Evolutionary conservation across 2,797 vertebrate species (phyloP).

Genomic region (Diglossa cyanea): DNA sequence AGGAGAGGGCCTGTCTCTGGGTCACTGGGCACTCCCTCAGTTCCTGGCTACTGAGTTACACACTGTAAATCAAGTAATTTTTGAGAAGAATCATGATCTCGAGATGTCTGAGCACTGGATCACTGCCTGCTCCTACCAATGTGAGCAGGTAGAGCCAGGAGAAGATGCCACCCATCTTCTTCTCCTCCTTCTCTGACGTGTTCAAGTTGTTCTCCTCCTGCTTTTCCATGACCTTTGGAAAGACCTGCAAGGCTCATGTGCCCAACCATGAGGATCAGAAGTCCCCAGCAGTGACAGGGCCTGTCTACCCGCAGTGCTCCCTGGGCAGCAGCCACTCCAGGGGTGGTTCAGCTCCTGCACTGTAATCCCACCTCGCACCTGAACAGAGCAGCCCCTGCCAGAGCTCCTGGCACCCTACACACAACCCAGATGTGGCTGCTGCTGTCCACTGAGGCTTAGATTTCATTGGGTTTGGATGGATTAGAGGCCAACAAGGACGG

Average conservation of each 20-base stretch:
- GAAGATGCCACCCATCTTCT: background rate
- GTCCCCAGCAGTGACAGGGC: background rate
- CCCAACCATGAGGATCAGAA: background rate
- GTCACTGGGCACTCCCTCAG: background rate
- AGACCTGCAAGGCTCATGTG: background rate
- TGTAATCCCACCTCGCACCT: background rate
- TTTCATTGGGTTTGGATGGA: background rate
- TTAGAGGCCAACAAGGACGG: background rate
- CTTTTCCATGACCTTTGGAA: background rate
- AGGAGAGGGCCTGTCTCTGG: background rate
- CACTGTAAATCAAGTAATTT: background rate
- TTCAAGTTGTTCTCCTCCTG: background rate
- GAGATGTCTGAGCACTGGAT: background rate
- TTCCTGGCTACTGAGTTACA: background rate
- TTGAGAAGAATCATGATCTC: background rate
- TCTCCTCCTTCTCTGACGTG: background rate
- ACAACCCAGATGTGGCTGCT: background rate
- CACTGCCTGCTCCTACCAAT: background rate
- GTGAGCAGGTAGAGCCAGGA: background rate
- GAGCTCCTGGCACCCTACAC: background rate
- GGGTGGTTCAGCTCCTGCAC: background rate
- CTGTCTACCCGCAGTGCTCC: background rate
- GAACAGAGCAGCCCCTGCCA: background rate
- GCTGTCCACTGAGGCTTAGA: background rate
- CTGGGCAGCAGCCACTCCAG: fast-evolving